These are phyloP conservation scores for Zoanthus solanderi DNA, from an alignment of 92 coral and sea anemone species.

Conservation along the genomic window DNA sequence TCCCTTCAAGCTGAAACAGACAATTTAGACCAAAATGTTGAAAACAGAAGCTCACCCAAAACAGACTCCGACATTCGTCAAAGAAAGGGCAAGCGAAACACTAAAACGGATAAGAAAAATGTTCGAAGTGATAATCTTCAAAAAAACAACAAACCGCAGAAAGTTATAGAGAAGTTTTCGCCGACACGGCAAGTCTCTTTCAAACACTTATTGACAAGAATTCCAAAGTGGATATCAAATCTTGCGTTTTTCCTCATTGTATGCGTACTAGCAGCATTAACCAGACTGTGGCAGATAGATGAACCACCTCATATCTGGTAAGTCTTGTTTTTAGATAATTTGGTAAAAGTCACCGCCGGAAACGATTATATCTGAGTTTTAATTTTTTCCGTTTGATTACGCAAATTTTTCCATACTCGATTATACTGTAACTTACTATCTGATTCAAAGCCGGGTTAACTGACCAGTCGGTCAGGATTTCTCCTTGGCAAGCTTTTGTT, in stretches of 20 bases:
- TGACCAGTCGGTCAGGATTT: too few species aligned
- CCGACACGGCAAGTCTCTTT: constrained; percentile 6
- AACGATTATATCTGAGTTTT: not conserved
- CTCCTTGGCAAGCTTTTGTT: too few species aligned
- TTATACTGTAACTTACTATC: too few species aligned
- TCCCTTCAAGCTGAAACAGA: constrained; percentile 4
- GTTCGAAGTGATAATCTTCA: constrained; percentile 32
- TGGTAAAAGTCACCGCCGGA: not conserved
- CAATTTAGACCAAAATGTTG: constrained; percentile 1
- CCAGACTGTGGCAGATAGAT: constrained; percentile 27
- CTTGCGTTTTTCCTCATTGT: constrained; percentile 34
- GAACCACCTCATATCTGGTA: constrained; percentile 39
- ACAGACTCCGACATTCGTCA: constrained; percentile 59
- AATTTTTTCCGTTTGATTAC: not conserved
- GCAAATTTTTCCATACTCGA: not conserved
- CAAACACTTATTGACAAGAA: not conserved
- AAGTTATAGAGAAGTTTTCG: not conserved
- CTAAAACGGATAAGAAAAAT: constrained; percentile 27
- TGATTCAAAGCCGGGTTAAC: too few species aligned
- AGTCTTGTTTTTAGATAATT: not conserved
- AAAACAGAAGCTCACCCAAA: constrained; percentile 24
- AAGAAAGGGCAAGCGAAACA: constrained; percentile 49
- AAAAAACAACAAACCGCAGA: constrained; percentile 28
- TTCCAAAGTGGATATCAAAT: constrained; percentile 21
- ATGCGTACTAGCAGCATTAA: constrained; percentile 29